A percentile compares a stretch with the other conserved stretches of the same genome.
phyloP scores from a whole-genome alignment of 2,797 vertebrate species.

The Cirrhinus mrigala region DNA sequence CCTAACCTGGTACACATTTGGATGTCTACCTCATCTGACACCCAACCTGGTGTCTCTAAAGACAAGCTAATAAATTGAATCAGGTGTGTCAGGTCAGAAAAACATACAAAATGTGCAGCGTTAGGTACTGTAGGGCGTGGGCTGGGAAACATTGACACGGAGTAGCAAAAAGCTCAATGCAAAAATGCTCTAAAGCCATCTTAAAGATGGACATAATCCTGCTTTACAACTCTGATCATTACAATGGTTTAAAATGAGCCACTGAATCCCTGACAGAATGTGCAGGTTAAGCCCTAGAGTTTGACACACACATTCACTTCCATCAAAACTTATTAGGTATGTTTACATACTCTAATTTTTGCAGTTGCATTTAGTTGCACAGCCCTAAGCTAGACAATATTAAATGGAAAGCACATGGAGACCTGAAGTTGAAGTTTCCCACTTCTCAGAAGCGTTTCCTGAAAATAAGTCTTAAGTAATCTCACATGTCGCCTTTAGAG shows the following conservation, averaged over 20 bases:
- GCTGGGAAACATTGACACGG: background rate
- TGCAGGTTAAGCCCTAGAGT: background rate
- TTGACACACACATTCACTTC: background rate
- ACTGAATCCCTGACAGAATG: background rate
- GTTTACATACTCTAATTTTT: background rate
- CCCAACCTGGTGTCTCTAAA: background rate
- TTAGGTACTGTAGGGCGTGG: background rate
- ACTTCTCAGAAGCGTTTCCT: background rate
- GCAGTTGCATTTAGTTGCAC: background rate
- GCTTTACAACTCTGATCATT: slow-evolving; percentile 20
- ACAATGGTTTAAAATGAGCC: slow-evolving; percentile 16
- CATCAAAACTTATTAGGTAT: background rate
- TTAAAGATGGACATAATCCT: slow-evolving; percentile 36
- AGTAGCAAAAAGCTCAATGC: background rate
- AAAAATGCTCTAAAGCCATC: slow-evolving; percentile 22
- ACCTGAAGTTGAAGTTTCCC: background rate
- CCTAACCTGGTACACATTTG: background rate
- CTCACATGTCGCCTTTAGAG: background rate
- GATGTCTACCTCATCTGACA: background rate
- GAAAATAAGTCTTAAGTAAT: background rate
- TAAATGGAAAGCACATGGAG: background rate
- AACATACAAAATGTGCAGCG: background rate
- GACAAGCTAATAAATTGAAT: background rate
- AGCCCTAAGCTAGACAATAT: background rate
- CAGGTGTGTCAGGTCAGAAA: background rate